Evolutionary conservation across 1,140 invertebrate species (phyloP).

Genomic region (Pentalonia nigronervosa): DNA sequence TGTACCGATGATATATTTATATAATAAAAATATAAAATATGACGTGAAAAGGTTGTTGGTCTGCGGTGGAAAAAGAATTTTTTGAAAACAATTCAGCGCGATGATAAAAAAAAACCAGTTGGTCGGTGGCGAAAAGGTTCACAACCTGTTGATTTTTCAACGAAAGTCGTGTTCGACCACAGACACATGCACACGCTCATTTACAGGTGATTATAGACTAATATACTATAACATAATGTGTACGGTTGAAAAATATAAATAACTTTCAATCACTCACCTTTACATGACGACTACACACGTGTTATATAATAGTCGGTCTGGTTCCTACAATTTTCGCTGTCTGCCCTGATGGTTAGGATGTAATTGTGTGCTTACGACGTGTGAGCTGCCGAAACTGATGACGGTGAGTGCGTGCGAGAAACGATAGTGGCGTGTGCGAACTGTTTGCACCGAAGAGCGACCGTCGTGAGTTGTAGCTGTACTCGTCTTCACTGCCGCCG

Average conservation of each 20-base stretch:
- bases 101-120: not conserved
- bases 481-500: not conserved
- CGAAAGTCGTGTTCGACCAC: not conserved
- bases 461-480: not conserved
- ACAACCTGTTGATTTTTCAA: not conserved
- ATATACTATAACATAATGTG: no score
- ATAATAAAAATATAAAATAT: not conserved
- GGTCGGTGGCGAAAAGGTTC: not conserved
- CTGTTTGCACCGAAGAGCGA: not conserved
- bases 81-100: not conserved
- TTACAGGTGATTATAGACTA: not conserved
- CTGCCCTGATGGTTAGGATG: not conserved
- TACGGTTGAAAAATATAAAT: not conserved
- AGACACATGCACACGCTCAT: not conserved
- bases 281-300: not conserved
- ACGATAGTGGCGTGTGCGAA: not conserved
- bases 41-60: no score
- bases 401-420: not conserved
- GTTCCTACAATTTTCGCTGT: not conserved
- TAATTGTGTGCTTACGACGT: not conserved
- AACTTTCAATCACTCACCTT: not conserved
- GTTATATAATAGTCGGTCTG: not conserved
- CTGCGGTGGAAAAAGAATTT: no score
- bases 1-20: not conserved
- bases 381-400: not conserved